These are phyloP conservation scores for Alsophila aescularia DNA, from an alignment of 2,888 invertebrate species.

Conservation along the genomic window DNA sequence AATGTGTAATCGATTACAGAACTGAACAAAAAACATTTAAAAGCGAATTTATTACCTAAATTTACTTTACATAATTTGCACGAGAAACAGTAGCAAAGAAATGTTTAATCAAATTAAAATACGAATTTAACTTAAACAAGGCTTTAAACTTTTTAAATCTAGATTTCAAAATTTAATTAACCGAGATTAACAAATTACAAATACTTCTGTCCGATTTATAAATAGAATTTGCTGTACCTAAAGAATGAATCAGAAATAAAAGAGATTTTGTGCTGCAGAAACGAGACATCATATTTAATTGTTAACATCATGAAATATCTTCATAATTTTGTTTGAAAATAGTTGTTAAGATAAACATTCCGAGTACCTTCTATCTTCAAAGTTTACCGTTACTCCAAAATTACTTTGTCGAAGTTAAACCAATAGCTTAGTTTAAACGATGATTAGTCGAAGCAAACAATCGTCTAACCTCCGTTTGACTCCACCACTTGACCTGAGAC, in stretches of 20 bases:
- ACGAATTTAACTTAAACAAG: conserved; percentile 12
- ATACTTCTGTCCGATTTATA: neutral
- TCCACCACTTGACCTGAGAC: conserved; percentile 47
- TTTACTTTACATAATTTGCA: conserved; percentile 51
- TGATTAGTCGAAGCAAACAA: conserved; percentile 62
- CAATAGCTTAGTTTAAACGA: conserved; percentile 60
- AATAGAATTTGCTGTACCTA: no score
- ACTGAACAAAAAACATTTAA: conserved; percentile 42
- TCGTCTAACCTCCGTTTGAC: conserved; percentile 62
- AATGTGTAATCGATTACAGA: conserved; percentile 42
- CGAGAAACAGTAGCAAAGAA: conserved; percentile 40
- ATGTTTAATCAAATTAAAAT: conserved; percentile 33
- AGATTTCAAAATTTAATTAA: conserved; percentile 1
- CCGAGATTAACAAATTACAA: neutral
- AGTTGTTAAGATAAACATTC: neutral
- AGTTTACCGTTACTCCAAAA: conserved; percentile 55
- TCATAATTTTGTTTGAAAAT: neutral
- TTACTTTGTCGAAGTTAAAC: conserved; percentile 55
- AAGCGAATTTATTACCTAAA: conserved; percentile 43
- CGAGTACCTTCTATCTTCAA: conserved; percentile 14
- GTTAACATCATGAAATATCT: neutral
- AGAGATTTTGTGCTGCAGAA: no score
- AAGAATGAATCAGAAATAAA: no score
- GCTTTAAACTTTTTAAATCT: conserved; percentile 26
- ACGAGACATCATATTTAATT: no score